Evolutionary conservation across 2,797 vertebrate species (phyloP).

Genomic region (Mustela erminea): DNA sequence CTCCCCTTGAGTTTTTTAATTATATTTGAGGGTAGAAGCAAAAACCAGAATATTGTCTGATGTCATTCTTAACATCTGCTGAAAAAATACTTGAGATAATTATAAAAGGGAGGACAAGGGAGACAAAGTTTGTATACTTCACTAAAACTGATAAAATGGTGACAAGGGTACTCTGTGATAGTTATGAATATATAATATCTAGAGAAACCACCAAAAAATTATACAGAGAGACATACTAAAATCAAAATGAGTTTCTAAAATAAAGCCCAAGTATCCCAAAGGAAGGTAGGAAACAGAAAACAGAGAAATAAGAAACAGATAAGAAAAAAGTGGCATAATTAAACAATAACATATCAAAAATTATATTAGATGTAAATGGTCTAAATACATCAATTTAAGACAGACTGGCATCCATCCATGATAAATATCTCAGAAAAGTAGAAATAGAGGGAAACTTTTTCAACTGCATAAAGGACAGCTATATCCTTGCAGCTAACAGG

Average conservation of each 20-base stretch:
- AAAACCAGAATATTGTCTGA: neutral
- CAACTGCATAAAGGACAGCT: neutral
- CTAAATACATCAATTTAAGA: neutral
- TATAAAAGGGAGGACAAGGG: no score
- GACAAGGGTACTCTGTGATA: no score
- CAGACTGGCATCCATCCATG: neutral
- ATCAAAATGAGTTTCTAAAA: neutral
- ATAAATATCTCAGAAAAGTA: neutral
- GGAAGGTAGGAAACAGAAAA: neutral
- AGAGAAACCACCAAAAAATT: neutral
- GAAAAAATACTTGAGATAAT: neutral
- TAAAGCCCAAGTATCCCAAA: neutral
- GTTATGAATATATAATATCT: neutral
- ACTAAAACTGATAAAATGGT: neutral
- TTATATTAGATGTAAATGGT: neutral
- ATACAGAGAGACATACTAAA: neutral
- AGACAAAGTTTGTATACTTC: neutral
- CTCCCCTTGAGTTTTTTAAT: neutral
- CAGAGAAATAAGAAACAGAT: neutral
- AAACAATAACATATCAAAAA: neutral
- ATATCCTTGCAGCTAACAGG: neutral
- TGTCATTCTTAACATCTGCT: neutral
- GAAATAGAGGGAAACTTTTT: neutral
- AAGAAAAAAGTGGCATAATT: neutral
- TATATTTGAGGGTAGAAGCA: neutral